Conservation (phyloP, 2,888 invertebrate species). For the Lepidochrysops patricia region DNA sequence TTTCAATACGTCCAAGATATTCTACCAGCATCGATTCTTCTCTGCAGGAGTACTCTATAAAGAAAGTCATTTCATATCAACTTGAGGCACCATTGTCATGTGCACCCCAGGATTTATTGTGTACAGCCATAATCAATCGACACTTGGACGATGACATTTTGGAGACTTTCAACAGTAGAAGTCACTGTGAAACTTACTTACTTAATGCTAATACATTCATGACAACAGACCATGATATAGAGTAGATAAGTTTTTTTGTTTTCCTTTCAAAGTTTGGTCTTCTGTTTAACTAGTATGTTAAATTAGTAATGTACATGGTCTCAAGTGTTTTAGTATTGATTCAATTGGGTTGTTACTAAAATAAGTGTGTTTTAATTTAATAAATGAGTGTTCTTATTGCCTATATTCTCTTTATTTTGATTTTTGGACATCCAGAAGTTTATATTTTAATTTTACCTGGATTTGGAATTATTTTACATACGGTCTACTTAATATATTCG, state of each 20-base stretch:
- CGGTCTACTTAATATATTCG: no score
- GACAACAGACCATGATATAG: constrained; percentile 16
- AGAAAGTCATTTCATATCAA: constrained; percentile 33
- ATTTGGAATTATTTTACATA: no score
- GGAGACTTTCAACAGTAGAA: constrained; percentile 33
- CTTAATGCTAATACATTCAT: constrained; percentile 32
- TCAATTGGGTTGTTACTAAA: no score
- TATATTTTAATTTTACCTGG: no score
- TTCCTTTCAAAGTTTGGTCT: no score
- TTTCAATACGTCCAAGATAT: constrained; percentile 29
- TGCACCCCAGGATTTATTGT: constrained; percentile 33
- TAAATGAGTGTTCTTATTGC: no score
- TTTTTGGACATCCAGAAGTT: no score
- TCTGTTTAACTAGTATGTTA: no score
- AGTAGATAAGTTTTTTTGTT: not conserved
- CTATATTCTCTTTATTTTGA: no score
- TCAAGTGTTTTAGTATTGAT: no score
- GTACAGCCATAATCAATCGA: constrained; percentile 37
- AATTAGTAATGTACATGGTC: no score
- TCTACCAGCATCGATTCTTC: constrained; percentile 29
- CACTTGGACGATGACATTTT: constrained; percentile 33
- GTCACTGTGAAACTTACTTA: constrained; percentile 41
- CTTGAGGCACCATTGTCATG: constrained; percentile 32
- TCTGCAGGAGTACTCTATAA: constrained; percentile 32
- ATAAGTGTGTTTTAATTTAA: no score